Percentiles rank a stretch among this genome's conserved stretches.
Conservation (phyloP, 2,888 invertebrate genomes). For the Drosophila subquinaria region DNA sequence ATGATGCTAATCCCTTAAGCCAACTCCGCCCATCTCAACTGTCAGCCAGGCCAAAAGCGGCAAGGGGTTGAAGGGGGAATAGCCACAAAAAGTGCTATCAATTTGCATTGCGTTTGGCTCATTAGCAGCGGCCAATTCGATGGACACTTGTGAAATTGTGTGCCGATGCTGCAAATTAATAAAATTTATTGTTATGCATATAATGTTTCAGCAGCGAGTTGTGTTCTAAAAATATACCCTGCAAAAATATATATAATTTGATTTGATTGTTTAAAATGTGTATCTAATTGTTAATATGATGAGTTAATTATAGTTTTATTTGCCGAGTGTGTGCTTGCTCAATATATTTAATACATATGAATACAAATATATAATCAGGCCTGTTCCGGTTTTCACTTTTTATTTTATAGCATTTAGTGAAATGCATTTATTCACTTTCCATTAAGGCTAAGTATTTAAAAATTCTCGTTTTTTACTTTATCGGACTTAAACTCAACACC, state of each 20-base stretch:
- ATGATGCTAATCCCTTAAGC: slow-evolving; percentile 79
- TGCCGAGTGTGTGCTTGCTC: not conserved
- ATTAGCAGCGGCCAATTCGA: slow-evolving; percentile 67
- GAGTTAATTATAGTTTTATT: slow-evolving; percentile 20
- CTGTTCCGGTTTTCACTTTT: no score
- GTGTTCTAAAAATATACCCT: slow-evolving; percentile 12
- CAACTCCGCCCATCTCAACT: slow-evolving; percentile 23
- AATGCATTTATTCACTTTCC: no score
- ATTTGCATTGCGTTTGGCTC: slow-evolving; percentile 74
- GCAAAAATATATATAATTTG: not conserved
- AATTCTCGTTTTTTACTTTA: no score
- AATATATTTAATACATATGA: not conserved
- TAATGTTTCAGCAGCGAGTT: slow-evolving; percentile 32
- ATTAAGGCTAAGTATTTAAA: no score
- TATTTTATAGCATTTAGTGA: no score
- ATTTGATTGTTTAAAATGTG: not conserved
- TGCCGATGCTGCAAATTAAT: slow-evolving; percentile 49
- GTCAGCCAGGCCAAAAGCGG: not conserved
- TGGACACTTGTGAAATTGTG: slow-evolving; percentile 61
- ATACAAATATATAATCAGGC: not conserved
- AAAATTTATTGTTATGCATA: slow-evolving; percentile 55
- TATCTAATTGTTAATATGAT: slow-evolving; percentile 1
- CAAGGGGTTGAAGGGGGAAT: not conserved
- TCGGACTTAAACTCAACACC: no score
- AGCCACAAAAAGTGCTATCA: slow-evolving; percentile 67